These are phyloP conservation scores for Apteryx owenii DNA, from an alignment of 2,113 vertebrate genomes.

Conservation along the genomic window DNA sequence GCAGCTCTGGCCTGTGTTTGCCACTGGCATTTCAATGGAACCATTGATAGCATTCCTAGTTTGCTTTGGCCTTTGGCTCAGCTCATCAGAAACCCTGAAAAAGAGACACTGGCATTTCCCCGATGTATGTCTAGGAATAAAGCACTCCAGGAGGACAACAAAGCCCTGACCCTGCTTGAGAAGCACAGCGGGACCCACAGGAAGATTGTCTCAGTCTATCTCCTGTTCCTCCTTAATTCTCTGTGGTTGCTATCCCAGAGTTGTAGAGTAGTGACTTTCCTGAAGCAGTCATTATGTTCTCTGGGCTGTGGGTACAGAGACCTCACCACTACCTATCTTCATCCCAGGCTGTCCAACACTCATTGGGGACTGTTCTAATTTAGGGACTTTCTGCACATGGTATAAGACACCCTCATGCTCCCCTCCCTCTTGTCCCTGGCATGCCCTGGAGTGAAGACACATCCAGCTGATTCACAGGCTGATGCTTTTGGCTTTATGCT, in stretches of 20 bases:
- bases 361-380: background rate
- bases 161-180: background rate
- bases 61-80: background rate
- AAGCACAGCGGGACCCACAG: background rate
- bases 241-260: background rate
- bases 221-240: background rate
- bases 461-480: background rate
- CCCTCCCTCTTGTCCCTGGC: background rate
- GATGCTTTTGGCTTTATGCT: slow-evolving; percentile 21
- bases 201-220: background rate
- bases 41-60: background rate
- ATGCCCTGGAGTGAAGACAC: background rate
- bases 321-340: background rate
- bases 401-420: background rate
- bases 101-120: background rate
- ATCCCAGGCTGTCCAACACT: background rate
- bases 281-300: background rate
- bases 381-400: background rate
- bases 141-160: background rate
- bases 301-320: background rate
- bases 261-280: background rate
- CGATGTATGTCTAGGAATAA: background rate
- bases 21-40: background rate
- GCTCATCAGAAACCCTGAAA: background rate
- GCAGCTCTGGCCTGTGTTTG: background rate